Conservation (phyloP, 2,888 invertebrate species). For the Xestobium rufovillosum region DNA sequence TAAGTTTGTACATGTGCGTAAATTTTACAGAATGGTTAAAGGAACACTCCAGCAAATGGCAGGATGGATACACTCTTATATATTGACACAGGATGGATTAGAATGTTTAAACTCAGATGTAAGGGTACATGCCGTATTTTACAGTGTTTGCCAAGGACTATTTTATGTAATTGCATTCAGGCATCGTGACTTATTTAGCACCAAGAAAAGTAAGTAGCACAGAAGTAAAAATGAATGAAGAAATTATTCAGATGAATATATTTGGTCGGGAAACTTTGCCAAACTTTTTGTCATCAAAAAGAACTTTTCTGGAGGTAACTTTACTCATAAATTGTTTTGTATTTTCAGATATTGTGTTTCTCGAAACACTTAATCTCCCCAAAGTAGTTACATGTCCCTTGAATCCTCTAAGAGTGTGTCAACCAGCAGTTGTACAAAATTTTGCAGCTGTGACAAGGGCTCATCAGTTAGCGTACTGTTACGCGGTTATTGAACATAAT, state of each 20-base stretch:
- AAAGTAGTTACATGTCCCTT: conserved; percentile 78
- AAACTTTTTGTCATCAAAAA: too few relatives aligned
- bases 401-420: conserved; percentile 82
- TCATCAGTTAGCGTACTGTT: conserved; percentile 89
- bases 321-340: conserved; percentile 7
- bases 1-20: too few relatives aligned
- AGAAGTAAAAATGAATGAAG: too few relatives aligned
- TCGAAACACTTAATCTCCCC: conserved; percentile 75
- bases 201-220: conserved; percentile 67
- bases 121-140: conserved; percentile 80
- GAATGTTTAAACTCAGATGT: conserved; percentile 51
- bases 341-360: conserved; percentile 65
- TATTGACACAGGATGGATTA: conserved; percentile 56
- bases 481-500: conserved; percentile 83
- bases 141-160: conserved; percentile 83
- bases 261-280: too few relatives aligned
- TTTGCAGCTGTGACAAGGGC: conserved; percentile 75
- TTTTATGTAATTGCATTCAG: conserved; percentile 91
- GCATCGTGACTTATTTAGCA: conserved; percentile 71
- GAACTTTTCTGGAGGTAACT: conserved; percentile 4
- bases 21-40: conserved; percentile 53
- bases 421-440: conserved; percentile 66
- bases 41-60: conserved; percentile 62
- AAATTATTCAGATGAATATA: too few relatives aligned
- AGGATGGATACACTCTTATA: conserved; percentile 80